Evolutionary conservation across 1,140 invertebrate species (phyloP).

Genomic region (Hylyphantes graminicola): DNA sequence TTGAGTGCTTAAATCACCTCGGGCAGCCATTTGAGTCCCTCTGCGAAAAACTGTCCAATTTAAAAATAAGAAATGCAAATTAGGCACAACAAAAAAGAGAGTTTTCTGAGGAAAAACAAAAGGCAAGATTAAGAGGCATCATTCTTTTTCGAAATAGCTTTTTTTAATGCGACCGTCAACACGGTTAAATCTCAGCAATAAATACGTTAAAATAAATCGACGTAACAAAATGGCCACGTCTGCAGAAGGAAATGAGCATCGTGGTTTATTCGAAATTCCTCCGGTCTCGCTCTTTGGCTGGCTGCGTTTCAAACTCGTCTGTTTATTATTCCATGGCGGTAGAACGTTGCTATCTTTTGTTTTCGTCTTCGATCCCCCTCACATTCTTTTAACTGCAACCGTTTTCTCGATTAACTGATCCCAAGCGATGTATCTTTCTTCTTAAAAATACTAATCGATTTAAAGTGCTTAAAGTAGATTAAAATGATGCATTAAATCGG

Average conservation of each 20-base stretch:
- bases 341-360: background rate
- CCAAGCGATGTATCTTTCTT: slow-evolving; percentile 16
- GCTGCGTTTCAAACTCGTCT: slow-evolving; percentile 12
- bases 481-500: slow-evolving; percentile 24
- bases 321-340: slow-evolving; percentile 30
- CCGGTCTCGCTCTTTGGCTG: background rate
- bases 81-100: background rate
- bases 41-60: too few species aligned
- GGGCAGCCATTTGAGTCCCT: too few species aligned
- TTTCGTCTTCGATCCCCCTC: background rate
- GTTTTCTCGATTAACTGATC: background rate
- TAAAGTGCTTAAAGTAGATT: slow-evolving; percentile 32
- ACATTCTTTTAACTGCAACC: slow-evolving; percentile 18
- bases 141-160: background rate
- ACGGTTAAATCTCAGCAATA: slow-evolving; percentile 2
- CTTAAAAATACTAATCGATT: background rate
- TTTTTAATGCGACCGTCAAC: background rate
- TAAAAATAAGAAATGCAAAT: too few species aligned
- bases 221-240: slow-evolving; percentile 7
- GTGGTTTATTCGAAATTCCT: slow-evolving; percentile 24
- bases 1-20: too few species aligned
- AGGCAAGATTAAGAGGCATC: slow-evolving; percentile 12
- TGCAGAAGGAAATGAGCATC: slow-evolving; percentile 1
- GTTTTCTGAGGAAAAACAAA: background rate
- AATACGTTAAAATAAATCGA: slow-evolving; percentile 22